Base-by-base conservation (phyloP, 2,113 vertebrate genomes). In the Mellivora capensis region DNA sequence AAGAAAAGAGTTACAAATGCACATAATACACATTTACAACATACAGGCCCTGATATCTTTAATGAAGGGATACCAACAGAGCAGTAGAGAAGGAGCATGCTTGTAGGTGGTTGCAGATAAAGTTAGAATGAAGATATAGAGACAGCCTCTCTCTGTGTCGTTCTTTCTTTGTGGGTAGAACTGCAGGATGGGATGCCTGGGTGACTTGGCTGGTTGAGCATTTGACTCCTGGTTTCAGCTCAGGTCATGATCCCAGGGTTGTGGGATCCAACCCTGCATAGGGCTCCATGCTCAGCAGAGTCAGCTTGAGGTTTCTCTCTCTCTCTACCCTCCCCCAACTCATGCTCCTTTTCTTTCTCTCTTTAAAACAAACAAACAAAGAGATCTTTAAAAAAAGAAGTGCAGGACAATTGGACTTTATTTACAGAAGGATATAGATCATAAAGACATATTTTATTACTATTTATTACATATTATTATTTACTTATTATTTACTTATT, bases 161-260 rank as follows among this genome's bases (percentile, higher is more conserved):
- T 20, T 90, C 9, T 64, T 34, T 79, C 15, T 39, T 6, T 37
- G 6, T 29, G 49, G 1, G 42, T 31, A 77, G 57, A 21, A 3
- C 0, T 20, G 3, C 11, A 64, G 57, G 0, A 20, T n/a, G 67
- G 34, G 34, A n/a, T 2, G 1, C 7, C 7, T n/a, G 67, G 7
- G 34, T 69, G 17, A 7, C 34, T 69, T 14, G 17, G 67, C 18
- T 69, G 17, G 34, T n/a, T 54, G 52, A 69, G 34, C 3, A 31
- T 69, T 8, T 4, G 17, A n/a, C 67, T 69, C 34, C 17, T n/a
- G 67, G 67, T n/a, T 69, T 69, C 67, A 69, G 67, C 34, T n/a
- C 17, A 9, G 67, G 34, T 69, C 34, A 69, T 69, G 67, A 69
- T 69, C 34, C n/a, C 17, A 20, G 34, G 67, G 67, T 69, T 69